Percentiles rank a stretch among this genome's conserved stretches.
Conservation (phyloP, 2,888 invertebrate genomes). For the Platycheirus albimanus region DNA sequence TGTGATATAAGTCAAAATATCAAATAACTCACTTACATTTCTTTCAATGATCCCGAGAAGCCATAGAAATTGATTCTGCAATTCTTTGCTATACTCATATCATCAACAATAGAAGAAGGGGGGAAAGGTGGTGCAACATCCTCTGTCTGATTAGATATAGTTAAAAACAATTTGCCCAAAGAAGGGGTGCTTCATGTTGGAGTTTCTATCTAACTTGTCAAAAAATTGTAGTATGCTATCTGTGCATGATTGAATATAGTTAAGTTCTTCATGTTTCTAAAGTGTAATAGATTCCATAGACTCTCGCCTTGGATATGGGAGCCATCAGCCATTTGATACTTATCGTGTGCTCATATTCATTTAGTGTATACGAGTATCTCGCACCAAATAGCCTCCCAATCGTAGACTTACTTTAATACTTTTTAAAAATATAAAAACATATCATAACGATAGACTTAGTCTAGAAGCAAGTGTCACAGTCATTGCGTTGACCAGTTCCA, state of each 20-base stretch:
- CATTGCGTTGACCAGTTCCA: slow-evolving; percentile 60
- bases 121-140: neutral
- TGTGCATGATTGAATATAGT: slow-evolving; percentile 37
- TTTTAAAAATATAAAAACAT: neutral
- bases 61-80: slow-evolving; percentile 56
- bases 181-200: slow-evolving; percentile 11
- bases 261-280: slow-evolving; percentile 8
- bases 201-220: slow-evolving; percentile 3
- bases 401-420: too few relatives aligned
- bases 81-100: slow-evolving; percentile 63
- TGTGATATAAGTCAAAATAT: slow-evolving; percentile 57
- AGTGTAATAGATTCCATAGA: slow-evolving; percentile 47
- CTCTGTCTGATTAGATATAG: slow-evolving; percentile 18
- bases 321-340: slow-evolving; percentile 50
- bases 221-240: slow-evolving; percentile 4
- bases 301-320: slow-evolving; percentile 37
- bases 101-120: slow-evolving; percentile 27
- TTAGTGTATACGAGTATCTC: slow-evolving; percentile 32
- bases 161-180: neutral
- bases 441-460: slow-evolving; percentile 22
- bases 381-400: neutral
- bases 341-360: slow-evolving; percentile 51
- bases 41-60: slow-evolving; percentile 57
- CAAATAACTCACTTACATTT: slow-evolving; percentile 56
- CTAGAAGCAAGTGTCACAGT: slow-evolving; percentile 57